Evolutionary conservation across 2,797 vertebrate species (phyloP).

Genomic region (Tenualosa ilisha): DNA sequence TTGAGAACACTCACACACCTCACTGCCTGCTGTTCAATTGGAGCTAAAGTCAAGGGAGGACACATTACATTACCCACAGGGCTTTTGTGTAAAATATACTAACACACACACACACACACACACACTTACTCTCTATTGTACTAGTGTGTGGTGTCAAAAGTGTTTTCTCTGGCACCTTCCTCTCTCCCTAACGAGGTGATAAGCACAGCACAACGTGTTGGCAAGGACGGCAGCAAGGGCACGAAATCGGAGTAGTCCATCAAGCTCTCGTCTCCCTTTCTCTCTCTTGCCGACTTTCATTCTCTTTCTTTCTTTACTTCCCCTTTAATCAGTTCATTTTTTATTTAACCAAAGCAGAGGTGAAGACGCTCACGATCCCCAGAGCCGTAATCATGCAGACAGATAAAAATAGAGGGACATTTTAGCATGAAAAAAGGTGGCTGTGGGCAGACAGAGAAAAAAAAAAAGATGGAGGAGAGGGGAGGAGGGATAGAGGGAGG

Average conservation of each 20-base stretch:
- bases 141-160: neutral
- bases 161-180: conserved; percentile 6
- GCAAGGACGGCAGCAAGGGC: neutral
- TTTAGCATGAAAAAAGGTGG: neutral
- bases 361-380: neutral
- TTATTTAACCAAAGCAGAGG: neutral
- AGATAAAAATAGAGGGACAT: neutral
- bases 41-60: neutral
- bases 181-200: neutral
- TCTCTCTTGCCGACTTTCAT: no score
- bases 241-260: neutral
- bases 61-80: conserved; percentile 1
- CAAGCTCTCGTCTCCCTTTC: neutral
- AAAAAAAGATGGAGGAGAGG: neutral
- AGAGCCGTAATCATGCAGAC: neutral
- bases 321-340: neutral
- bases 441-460: neutral
- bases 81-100: neutral
- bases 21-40: neutral
- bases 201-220: neutral
- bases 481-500: neutral
- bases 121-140: neutral
- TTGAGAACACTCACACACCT: neutral
- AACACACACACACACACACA: neutral
- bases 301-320: neutral